Evolutionary conservation across 2,797 vertebrate species (phyloP).

Genomic region (Lindbergichthys nudifrons): DNA sequence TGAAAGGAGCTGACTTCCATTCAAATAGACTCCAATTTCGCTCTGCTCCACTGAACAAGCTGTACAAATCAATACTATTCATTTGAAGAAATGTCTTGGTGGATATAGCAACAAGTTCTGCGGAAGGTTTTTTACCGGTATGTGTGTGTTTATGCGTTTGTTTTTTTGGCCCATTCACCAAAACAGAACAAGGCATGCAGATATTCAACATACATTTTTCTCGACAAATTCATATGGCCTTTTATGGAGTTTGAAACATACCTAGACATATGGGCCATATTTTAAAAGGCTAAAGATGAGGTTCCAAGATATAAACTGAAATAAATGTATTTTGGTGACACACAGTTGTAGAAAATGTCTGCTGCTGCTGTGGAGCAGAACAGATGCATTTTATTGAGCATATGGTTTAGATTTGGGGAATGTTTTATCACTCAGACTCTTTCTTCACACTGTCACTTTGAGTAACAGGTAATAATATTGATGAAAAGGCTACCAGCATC

Average conservation of each 20-base stretch:
- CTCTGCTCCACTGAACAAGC: conserved; percentile 61
- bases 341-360: conserved; percentile 16
- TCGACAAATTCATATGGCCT: conserved; percentile 18
- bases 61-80: conserved; percentile 72
- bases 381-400: conserved; percentile 45
- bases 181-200: conserved; percentile 28
- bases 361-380: conserved; percentile 12
- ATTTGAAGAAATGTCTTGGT: conserved; percentile 70
- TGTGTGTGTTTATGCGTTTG: conserved; percentile 7
- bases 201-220: conserved; percentile 28
- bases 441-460: conserved; percentile 35
- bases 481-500: conserved; percentile 32
- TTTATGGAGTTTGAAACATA: conserved; percentile 13
- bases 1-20: conserved; percentile 68
- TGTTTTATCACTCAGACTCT: conserved; percentile 35
- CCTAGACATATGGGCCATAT: background rate
- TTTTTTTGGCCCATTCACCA: conserved; percentile 38
- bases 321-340: conserved; percentile 26
- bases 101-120: conserved; percentile 64
- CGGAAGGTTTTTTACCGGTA: conserved; percentile 36
- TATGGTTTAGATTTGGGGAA: conserved; percentile 49
- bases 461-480: conserved; percentile 48
- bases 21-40: conserved; percentile 58
- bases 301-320: conserved; percentile 26
- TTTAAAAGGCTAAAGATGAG: conserved; percentile 23